A percentile compares a stretch with the other conserved stretches of the same genome.
These are phyloP conservation scores for Eupleurogrammus muticus DNA, from an alignment of 2,797 vertebrate species.

Conservation along the genomic window DNA sequence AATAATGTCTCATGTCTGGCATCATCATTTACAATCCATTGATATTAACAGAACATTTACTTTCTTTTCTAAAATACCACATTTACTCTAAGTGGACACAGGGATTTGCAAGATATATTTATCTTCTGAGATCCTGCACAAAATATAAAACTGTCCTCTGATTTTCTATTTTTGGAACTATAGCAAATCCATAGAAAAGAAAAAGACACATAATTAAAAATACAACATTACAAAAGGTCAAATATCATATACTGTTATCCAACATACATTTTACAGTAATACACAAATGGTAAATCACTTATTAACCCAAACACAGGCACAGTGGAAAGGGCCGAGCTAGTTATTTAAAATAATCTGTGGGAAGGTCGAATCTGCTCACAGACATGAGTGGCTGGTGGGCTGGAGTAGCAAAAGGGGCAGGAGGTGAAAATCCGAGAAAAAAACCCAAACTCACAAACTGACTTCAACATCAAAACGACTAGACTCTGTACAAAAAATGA, in stretches of 20 bases:
- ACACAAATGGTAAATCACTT: neutral
- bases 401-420: too few relatives aligned
- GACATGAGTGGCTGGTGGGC: too few relatives aligned
- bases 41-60: neutral
- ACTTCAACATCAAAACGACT: too few relatives aligned
- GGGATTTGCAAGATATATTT: neutral
- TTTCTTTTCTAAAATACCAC: neutral
- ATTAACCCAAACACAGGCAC: too few relatives aligned
- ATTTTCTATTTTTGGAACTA: neutral
- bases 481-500: too few relatives aligned
- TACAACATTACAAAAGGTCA: slow-evolving; percentile 22
- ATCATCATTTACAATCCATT: neutral
- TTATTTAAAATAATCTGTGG: too few relatives aligned
- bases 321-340: too few relatives aligned
- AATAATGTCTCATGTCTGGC: neutral
- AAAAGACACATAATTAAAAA: neutral
- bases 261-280: neutral
- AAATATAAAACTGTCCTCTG: neutral
- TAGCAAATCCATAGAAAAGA: neutral
- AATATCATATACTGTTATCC: neutral
- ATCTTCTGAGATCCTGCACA: neutral
- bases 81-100: neutral
- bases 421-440: too few relatives aligned
- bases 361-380: too few relatives aligned
- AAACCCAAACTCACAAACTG: too few relatives aligned